Conservation (phyloP, 2,888 invertebrate species). For the Cephus runcator region DNA sequence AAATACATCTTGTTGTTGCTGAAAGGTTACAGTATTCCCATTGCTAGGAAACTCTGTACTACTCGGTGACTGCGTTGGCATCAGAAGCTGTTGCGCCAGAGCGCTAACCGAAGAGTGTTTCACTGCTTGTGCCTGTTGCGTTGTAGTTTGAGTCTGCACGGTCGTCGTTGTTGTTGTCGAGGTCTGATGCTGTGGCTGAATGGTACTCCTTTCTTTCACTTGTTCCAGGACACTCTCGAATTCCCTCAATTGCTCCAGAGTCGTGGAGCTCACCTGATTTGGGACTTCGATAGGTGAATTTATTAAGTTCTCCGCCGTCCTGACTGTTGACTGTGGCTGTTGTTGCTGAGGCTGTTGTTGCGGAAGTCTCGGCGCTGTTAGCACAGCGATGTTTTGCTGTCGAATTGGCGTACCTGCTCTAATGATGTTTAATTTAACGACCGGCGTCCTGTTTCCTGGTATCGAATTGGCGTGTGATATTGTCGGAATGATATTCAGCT, state of each 20-base stretch:
- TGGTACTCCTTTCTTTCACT: constrained; percentile 80
- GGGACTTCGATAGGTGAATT: constrained; percentile 54
- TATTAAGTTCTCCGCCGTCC: constrained; percentile 43
- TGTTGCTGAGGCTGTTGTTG: constrained; percentile 68
- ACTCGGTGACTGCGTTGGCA: constrained; percentile 46
- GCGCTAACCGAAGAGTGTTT: constrained; percentile 44
- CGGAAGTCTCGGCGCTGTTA: constrained; percentile 50
- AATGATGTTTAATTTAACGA: constrained; percentile 62
- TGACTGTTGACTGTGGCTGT: constrained; percentile 67
- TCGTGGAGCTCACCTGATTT: constrained; percentile 75
- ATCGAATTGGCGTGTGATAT: constrained; percentile 54
- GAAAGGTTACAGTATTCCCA: constrained; percentile 44
- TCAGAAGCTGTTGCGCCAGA: constrained; percentile 55
- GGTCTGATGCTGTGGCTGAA: constrained; percentile 65
- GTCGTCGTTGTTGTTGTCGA: constrained; percentile 42
- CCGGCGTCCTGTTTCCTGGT: constrained; percentile 55
- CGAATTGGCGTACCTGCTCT: constrained; percentile 43
- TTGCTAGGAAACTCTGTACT: constrained; percentile 49
- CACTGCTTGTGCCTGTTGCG: constrained; percentile 36
- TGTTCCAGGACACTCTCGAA: constrained; percentile 85
- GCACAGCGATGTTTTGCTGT: constrained; percentile 50
- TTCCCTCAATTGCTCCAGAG: constrained; percentile 80
- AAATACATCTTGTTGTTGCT: constrained; percentile 48
- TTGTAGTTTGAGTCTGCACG: constrained; percentile 36
- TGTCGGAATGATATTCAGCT: constrained; percentile 57